Evolutionary conservation across 2,888 invertebrate genomes (phyloP).

Genomic region (Heteromyza rotundicornis): DNA sequence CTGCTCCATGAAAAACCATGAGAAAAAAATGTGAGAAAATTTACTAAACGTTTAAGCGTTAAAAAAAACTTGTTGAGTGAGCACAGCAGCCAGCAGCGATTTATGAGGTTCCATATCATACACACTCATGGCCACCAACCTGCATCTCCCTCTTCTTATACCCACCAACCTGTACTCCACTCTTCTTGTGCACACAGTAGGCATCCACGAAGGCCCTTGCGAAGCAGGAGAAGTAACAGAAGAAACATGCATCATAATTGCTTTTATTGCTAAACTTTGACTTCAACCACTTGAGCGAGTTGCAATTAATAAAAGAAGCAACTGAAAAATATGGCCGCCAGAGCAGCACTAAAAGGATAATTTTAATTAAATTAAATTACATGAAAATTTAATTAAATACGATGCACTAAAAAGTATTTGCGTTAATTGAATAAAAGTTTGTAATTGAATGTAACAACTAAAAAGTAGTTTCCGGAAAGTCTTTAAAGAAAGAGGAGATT

Average conservation of each 20-base stretch:
- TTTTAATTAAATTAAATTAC: too few species aligned
- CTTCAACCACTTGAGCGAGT: neutral
- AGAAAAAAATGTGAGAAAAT: neutral
- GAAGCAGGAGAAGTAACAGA: neutral
- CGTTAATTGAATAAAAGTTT: too few species aligned
- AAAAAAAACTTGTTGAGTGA: constrained; percentile 1
- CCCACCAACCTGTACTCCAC: too few species aligned
- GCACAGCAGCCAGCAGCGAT: neutral
- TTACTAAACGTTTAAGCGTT: neutral
- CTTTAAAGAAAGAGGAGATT: too few species aligned
- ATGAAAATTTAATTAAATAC: too few species aligned
- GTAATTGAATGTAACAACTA: too few species aligned
- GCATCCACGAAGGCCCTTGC: too few species aligned
- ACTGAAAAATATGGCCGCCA: neutral
- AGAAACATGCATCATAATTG: neutral
- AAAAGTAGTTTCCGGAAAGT: too few species aligned
- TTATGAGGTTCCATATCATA: constrained; percentile 4
- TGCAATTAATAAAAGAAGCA: neutral
- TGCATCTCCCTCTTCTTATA: too few species aligned
- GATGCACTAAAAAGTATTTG: too few species aligned
- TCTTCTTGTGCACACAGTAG: too few species aligned
- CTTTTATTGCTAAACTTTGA: neutral
- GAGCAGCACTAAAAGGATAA: neutral
- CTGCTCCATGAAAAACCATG: neutral
- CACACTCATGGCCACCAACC: too few species aligned